Base-by-base conservation (phyloP, 2,797 vertebrate species). In the Melanotaenia trifasciata region DNA sequence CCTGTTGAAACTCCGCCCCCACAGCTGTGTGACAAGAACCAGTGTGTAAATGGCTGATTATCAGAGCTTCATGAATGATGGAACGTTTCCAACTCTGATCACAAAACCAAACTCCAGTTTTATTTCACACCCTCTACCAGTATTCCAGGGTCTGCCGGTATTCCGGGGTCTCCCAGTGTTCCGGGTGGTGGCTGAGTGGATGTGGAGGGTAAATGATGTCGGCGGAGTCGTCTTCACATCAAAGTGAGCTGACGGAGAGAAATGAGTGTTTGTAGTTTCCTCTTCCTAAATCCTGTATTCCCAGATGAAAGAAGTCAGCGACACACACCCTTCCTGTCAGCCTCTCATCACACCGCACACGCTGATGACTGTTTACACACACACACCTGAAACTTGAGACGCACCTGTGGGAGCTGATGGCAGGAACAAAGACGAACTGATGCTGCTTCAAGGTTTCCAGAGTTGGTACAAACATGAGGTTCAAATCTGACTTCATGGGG, bases 191-290 rank as follows among this genome's bases (percentile, higher is more conserved):
- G 50, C 2, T 13, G 63, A 12, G 12, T 30, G 22, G 13, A 50
- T 53, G 32, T 53, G 47, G 20, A 51, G 30, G 36, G 36, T 61
- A 24, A 26, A 40, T 40, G 54, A 54, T 45, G 43, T 45, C 14
- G 14, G 43, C 18, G 43, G 16, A 45, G 43, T 45, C 43, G 28
- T 30, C 47, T 70, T 47, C 53, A 66, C 84, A 78, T 90, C 86
- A 90, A 89, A 91, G 85, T 35, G 18, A 14, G 26, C 50, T 33
- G 32, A 14, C 54, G 2, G 56, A 62, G 14, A 80, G 53, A 88
- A 91, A 92, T 92, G 82, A 92, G 72, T 91, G 90, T 91, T 92
- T 91, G 84, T 63, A 72, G 83, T 90, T 89, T 89, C 88, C 89
- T 91, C 81, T 77, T 77, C 67, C 70, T 89, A 87, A 92, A 84